A percentile compares a stretch with the other conserved stretches of the same genome.
These are phyloP conservation scores for Spodoptera picta DNA, from an alignment of 2,888 invertebrate genomes.

Conservation along the genomic window DNA sequence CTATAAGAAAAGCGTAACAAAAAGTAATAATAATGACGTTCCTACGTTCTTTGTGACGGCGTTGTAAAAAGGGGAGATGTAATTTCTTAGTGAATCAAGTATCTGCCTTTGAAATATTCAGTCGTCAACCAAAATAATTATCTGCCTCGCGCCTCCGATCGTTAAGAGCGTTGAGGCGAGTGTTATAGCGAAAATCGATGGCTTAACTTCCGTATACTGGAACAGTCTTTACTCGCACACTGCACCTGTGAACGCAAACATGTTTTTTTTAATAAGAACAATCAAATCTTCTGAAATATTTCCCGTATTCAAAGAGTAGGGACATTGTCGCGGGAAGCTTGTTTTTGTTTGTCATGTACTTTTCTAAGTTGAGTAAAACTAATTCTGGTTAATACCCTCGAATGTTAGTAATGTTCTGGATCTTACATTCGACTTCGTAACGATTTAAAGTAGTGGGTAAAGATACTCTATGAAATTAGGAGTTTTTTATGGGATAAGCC, in stretches of 20 bases:
- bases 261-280: slow-evolving; percentile 51
- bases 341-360: slow-evolving; percentile 32
- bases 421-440: too few species aligned
- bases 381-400: not conserved
- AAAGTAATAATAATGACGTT: slow-evolving; percentile 63
- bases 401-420: not conserved
- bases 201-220: slow-evolving; percentile 37
- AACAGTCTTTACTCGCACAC: slow-evolving; percentile 39
- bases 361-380: slow-evolving; percentile 1
- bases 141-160: slow-evolving; percentile 68
- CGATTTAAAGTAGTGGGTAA: too few species aligned
- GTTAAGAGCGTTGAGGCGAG: slow-evolving; percentile 69
- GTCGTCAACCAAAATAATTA: slow-evolving; percentile 77
- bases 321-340: slow-evolving; percentile 34
- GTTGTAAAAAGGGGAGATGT: slow-evolving; percentile 64
- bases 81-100: slow-evolving; percentile 71
- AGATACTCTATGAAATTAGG: too few species aligned
- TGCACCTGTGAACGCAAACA: slow-evolving; percentile 62
- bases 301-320: slow-evolving; percentile 29
- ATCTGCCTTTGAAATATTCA: slow-evolving; percentile 73
- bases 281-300: slow-evolving; percentile 33
- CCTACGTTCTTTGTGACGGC: slow-evolving; percentile 54
- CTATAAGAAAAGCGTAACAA: slow-evolving; percentile 66
- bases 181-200: slow-evolving; percentile 70
- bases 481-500: too few species aligned